These are phyloP conservation scores for Carassius auratus DNA, from an alignment of 2,113 vertebrate genomes.

Conservation along the genomic window DNA sequence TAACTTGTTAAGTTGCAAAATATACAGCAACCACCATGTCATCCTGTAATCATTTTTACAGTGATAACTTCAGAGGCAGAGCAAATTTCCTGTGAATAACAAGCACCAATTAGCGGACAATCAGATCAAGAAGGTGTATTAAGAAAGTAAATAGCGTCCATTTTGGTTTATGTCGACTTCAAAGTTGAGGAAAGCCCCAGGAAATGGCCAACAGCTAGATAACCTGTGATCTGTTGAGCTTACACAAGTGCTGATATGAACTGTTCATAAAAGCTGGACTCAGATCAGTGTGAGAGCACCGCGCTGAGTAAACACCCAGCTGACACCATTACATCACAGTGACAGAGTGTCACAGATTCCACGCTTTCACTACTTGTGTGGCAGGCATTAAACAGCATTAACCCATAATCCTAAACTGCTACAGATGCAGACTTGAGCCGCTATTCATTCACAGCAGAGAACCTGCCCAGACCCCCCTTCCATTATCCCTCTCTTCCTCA, in stretches of 20 bases:
- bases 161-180: not conserved
- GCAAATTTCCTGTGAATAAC: not conserved
- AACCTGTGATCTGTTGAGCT: constrained; percentile 14
- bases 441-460: constrained; percentile 63
- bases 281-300: constrained; percentile 31
- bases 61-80: not conserved
- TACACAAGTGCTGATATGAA: constrained; percentile 7
- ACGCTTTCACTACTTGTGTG: constrained; percentile 54
- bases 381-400: constrained; percentile 56
- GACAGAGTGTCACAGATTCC: constrained; percentile 36
- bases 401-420: constrained; percentile 67
- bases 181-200: not conserved
- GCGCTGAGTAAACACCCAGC: constrained; percentile 35
- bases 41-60: not conserved
- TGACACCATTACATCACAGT: constrained; percentile 31
- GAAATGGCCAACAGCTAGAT: constrained; percentile 9
- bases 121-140: not conserved
- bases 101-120: not conserved
- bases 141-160: not conserved
- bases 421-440: constrained; percentile 70
- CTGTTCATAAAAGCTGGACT: not conserved
- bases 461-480: constrained; percentile 61
- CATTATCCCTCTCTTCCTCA: constrained; percentile 13
- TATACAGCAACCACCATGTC: not conserved
- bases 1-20: not conserved